Conservation (phyloP, 2,797 vertebrate genomes). For the Micrastur ruficollis region DNA sequence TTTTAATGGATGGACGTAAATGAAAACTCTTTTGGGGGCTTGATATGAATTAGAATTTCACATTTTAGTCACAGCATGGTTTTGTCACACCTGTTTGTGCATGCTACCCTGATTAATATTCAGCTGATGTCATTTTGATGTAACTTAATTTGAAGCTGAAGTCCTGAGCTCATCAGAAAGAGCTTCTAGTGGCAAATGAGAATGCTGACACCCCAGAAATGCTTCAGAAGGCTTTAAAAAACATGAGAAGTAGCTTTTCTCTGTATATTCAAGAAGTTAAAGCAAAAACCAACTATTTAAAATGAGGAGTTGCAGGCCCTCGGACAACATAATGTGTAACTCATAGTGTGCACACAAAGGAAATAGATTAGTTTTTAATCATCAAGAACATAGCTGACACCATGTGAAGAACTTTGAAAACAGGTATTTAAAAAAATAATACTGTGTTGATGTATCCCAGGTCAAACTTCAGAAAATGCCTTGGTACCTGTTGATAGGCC, state of each 20-base stretch:
- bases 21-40: not conserved
- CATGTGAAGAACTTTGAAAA: not conserved
- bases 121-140: slow-evolving; percentile 65
- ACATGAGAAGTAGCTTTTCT: slow-evolving; percentile 36
- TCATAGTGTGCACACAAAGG: not conserved
- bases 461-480: not conserved
- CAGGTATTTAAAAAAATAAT: not conserved
- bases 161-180: slow-evolving; percentile 69
- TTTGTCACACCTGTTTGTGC: slow-evolving; percentile 45
- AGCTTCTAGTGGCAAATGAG: slow-evolving; percentile 53
- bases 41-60: not conserved
- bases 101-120: slow-evolving; percentile 46
- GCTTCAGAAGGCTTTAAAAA: slow-evolving; percentile 50
- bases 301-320: slow-evolving; percentile 19
- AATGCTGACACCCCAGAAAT: slow-evolving; percentile 54
- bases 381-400: not conserved
- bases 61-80: slow-evolving; percentile 19
- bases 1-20: not conserved
- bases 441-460: not conserved
- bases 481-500: not conserved
- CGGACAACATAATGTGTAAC: not conserved
- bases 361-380: not conserved
- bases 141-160: slow-evolving; percentile 66
- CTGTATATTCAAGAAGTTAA: slow-evolving; percentile 41
- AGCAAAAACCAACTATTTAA: slow-evolving; percentile 51